Conservation (phyloP, 92 coral and sea anemone genomes). For the Palythoa caribaeorum region DNA sequence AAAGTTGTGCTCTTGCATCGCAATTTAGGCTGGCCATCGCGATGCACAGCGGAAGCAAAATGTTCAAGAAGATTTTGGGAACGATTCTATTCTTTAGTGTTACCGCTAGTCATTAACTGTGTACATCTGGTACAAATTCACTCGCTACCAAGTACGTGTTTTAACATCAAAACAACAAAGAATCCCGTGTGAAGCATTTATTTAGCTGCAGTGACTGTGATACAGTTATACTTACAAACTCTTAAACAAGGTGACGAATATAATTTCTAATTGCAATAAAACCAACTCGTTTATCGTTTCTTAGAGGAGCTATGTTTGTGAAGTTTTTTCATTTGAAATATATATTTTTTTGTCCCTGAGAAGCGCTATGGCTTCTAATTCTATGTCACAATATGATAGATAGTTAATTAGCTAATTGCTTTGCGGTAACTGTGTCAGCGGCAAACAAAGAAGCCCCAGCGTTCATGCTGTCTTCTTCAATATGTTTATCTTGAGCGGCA, state of each 20-base stretch:
- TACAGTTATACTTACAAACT: background rate
- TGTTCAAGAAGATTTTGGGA: constrained; percentile 12
- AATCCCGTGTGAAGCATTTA: constrained; percentile 17
- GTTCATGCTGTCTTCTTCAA: constrained; percentile 48
- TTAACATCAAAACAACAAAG: constrained; percentile 22
- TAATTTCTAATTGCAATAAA: background rate
- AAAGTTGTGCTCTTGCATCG: background rate
- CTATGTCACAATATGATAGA: constrained; percentile 42
- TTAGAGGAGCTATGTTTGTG: background rate
- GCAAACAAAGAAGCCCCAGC: constrained; percentile 49
- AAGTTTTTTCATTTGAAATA: background rate
- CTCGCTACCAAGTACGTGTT: constrained; percentile 23
- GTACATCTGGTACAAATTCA: constrained; percentile 47
- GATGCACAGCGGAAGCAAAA: constrained; percentile 45
- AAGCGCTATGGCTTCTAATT: constrained; percentile 26
- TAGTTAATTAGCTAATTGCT: constrained; percentile 52
- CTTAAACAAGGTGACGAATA: background rate
- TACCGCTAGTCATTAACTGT: constrained; percentile 42
- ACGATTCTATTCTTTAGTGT: constrained; percentile 25
- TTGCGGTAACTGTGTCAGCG: constrained; percentile 48
- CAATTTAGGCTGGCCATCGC: constrained; percentile 16
- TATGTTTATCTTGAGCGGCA: constrained; percentile 54
- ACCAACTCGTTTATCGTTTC: background rate
- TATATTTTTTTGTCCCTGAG: constrained; percentile 16
- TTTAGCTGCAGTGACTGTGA: background rate